These are phyloP conservation scores for Heterocephalus glaber DNA, from an alignment of 2,113 vertebrate genomes.

Conservation along the genomic window DNA sequence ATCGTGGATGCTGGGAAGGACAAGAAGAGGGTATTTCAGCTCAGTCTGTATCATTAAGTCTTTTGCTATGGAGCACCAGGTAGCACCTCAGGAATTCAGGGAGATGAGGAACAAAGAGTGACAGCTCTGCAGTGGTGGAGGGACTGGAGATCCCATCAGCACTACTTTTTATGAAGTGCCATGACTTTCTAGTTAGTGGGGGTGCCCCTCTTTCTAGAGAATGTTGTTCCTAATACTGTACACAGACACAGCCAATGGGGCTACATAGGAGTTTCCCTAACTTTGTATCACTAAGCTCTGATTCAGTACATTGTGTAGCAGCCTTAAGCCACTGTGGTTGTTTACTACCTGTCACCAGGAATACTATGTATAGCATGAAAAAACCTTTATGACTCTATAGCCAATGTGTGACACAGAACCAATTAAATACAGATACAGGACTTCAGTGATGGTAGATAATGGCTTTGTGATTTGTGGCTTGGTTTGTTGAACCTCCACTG, in stretches of 20 bases:
- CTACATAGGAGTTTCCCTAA: not conserved
- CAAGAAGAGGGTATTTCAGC: not conserved
- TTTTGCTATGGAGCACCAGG: not conserved
- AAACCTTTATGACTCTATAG: not conserved
- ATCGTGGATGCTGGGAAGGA: no score
- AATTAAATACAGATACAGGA: not conserved
- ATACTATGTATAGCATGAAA: not conserved
- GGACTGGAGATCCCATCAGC: no score
- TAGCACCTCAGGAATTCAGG: no score
- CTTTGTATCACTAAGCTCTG: not conserved
- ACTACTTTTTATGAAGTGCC: no score
- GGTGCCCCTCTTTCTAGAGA: not conserved
- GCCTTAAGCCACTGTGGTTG: not conserved
- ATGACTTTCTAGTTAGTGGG: no score
- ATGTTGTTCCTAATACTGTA: no score
- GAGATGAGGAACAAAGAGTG: not conserved
- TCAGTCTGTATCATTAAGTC: not conserved
- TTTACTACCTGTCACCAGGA: not conserved
- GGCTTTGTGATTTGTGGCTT: not conserved
- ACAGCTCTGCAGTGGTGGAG: no score
- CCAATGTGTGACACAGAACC: not conserved
- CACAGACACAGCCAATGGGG: not conserved
- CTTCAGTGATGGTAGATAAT: not conserved
- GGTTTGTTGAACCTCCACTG: not conserved
- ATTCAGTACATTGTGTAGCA: not conserved